Percentiles rank a stretch among this genome's conserved stretches.
phyloP scores from a whole-genome alignment of 2,888 invertebrate species.

The Drosophila meridionalis region DNA sequence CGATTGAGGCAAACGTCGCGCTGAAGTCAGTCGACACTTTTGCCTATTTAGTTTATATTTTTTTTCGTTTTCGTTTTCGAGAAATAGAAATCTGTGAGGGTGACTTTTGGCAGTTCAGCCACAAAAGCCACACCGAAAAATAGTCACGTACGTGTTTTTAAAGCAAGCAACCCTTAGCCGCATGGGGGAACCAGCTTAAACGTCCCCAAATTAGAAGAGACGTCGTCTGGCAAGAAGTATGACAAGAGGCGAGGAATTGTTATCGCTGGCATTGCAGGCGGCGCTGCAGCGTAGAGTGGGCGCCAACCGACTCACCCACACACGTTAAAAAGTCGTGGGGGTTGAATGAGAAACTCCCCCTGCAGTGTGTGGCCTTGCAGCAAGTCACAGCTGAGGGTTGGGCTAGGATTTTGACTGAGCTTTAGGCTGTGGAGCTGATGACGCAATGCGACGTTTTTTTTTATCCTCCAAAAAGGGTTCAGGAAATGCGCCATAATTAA shows the following conservation, averaged over 20 bases:
- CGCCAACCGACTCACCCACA: slow-evolving; percentile 39
- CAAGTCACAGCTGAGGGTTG: slow-evolving; percentile 24
- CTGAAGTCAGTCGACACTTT: slow-evolving; percentile 59
- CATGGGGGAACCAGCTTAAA: slow-evolving; percentile 48
- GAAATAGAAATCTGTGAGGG: slow-evolving; percentile 49
- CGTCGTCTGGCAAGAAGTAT: slow-evolving; percentile 57
- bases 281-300: slow-evolving; percentile 58
- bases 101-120: slow-evolving; percentile 65
- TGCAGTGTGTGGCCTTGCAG: slow-evolving; percentile 17
- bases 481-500: slow-evolving; percentile 67
- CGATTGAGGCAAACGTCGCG: slow-evolving; percentile 53
- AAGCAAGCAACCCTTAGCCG: slow-evolving; percentile 73
- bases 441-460: slow-evolving; percentile 56
- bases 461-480: slow-evolving; percentile 39
- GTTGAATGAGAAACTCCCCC: slow-evolving; percentile 9
- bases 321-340: slow-evolving; percentile 9
- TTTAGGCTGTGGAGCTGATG: slow-evolving; percentile 38
- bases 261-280: slow-evolving; percentile 62
- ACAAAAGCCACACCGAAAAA: slow-evolving; percentile 35
- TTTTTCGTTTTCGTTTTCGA: not conserved
- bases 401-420: slow-evolving; percentile 18
- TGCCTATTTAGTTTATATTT: slow-evolving; percentile 65
- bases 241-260: slow-evolving; percentile 61
- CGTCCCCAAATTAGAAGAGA: slow-evolving; percentile 70
- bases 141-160: slow-evolving; percentile 70